Conservation (phyloP, 2,113 vertebrate genomes). For the Lagopus leucura region DNA sequence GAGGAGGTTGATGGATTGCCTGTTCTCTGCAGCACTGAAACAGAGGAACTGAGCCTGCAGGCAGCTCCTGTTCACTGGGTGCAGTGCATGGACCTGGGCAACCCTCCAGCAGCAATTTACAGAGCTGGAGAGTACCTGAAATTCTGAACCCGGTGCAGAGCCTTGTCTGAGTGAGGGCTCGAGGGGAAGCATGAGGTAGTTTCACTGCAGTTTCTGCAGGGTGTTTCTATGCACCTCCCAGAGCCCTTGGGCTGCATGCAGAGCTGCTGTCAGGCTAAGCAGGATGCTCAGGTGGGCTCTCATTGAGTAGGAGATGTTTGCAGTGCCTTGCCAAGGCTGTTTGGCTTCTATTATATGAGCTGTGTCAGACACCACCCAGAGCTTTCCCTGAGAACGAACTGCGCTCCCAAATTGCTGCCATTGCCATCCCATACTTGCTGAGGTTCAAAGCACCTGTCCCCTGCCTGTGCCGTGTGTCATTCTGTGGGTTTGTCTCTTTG, state of each 20-base stretch:
- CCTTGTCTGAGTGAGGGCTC: background rate
- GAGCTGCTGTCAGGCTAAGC: slow-evolving; percentile 35
- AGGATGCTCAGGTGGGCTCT: slow-evolving; percentile 16
- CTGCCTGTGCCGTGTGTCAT: background rate
- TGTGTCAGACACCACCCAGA: slow-evolving; percentile 52
- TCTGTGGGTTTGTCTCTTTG: background rate
- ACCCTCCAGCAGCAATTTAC: background rate
- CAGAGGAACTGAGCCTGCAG: background rate
- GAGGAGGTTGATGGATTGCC: background rate
- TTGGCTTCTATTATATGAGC: background rate
- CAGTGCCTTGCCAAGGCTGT: slow-evolving; percentile 15
- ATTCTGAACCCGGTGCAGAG: background rate
- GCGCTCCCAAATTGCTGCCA: background rate
- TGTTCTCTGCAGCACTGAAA: background rate
- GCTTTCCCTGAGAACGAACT: background rate
- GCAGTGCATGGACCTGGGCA: accelerated
- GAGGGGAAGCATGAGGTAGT: background rate
- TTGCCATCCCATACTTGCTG: background rate
- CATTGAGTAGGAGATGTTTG: slow-evolving; percentile 25
- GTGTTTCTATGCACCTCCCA: slow-evolving; percentile 31
- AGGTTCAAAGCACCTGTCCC: background rate
- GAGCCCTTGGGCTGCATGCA: slow-evolving; percentile 27
- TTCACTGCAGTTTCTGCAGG: background rate
- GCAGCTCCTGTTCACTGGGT: background rate
- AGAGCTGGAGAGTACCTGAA: no score